A percentile compares a stretch with the other conserved stretches of the same genome.
phyloP scores from a whole-genome alignment of 2,888 invertebrate genomes.

The Cepaea hortensis region DNA sequence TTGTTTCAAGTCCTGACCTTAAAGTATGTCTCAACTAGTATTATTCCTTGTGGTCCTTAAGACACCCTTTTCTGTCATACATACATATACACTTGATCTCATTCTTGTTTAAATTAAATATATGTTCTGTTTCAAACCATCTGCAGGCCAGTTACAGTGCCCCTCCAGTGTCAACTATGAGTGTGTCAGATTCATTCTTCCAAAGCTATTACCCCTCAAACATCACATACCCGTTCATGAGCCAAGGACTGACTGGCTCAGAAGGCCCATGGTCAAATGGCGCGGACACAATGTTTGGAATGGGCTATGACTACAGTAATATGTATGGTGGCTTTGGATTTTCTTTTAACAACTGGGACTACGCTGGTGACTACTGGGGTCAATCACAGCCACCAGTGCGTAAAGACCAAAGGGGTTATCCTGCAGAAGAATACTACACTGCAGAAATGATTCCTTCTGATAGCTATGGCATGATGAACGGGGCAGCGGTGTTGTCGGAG shows the following conservation, averaged over 20 bases:
- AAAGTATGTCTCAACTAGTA: no score
- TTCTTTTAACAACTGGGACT: conserved; percentile 82
- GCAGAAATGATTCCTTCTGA: conserved; percentile 75
- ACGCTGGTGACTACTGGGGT: conserved; percentile 86
- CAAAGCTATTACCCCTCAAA: conserved; percentile 79
- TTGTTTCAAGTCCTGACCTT: no score
- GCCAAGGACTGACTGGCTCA: conserved; percentile 87
- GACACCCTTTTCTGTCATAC: no score
- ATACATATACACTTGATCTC: no score
- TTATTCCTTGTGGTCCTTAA: no score
- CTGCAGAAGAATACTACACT: conserved; percentile 83
- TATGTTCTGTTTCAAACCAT: neutral
- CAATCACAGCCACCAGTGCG: conserved; percentile 62
- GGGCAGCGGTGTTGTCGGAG: conserved; percentile 56
- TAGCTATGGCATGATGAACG: conserved; percentile 71
- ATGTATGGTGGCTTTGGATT: conserved; percentile 81
- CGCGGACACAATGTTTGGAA: conserved; percentile 89
- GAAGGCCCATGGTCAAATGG: conserved; percentile 93
- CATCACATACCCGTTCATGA: conserved; percentile 90
- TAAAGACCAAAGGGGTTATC: conserved; percentile 79
- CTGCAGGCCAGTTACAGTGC: conserved; percentile 53
- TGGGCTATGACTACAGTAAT: conserved; percentile 87
- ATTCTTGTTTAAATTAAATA: neutral
- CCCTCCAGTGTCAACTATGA: conserved; percentile 72
- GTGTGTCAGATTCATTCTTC: conserved; percentile 74